phyloP scores from a whole-genome alignment of 2,888 invertebrate species.

The Apodemia mormo region DNA sequence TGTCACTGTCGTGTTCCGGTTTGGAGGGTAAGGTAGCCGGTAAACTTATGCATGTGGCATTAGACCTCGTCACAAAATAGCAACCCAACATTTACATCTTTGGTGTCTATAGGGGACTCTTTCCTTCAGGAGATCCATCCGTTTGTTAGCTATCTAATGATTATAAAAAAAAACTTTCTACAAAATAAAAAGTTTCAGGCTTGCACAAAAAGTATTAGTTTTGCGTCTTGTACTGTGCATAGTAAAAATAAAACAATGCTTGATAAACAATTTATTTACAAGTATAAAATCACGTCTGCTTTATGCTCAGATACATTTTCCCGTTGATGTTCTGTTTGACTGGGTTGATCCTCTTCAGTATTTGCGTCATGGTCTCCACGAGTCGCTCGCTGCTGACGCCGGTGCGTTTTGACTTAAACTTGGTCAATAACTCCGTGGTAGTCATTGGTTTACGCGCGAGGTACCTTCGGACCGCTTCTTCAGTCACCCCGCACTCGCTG shows the following conservation, averaged over 20 bases:
- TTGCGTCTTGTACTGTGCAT: no score
- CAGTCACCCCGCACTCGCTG: conserved; percentile 94
- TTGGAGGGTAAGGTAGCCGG: no score
- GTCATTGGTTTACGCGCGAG: conserved; percentile 98
- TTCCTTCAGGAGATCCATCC: no score
- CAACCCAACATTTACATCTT: no score
- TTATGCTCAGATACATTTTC: conserved; percentile 96
- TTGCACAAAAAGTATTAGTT: no score
- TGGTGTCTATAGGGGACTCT: no score
- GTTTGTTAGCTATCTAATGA: no score
- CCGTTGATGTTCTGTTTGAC: conserved; percentile 95
- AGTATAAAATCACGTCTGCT: conserved; percentile 65
- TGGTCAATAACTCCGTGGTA: conserved; percentile 95
- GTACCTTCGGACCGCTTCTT: conserved; percentile 96
- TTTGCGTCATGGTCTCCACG: conserved; percentile 96
- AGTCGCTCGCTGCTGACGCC: conserved; percentile 94
- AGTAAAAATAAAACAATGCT: conserved; percentile 21
- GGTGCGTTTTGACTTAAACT: conserved; percentile 96
- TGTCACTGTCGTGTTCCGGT: no score
- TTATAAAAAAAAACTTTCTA: no score
- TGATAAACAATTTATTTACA: conserved; percentile 24
- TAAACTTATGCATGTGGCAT: no score
- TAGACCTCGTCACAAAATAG: no score
- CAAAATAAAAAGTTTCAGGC: no score
- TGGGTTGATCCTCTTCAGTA: conserved; percentile 96